These are phyloP conservation scores for Anthopleura xanthogrammica DNA, from an alignment of 92 coral and sea anemone species.

Conservation along the genomic window DNA sequence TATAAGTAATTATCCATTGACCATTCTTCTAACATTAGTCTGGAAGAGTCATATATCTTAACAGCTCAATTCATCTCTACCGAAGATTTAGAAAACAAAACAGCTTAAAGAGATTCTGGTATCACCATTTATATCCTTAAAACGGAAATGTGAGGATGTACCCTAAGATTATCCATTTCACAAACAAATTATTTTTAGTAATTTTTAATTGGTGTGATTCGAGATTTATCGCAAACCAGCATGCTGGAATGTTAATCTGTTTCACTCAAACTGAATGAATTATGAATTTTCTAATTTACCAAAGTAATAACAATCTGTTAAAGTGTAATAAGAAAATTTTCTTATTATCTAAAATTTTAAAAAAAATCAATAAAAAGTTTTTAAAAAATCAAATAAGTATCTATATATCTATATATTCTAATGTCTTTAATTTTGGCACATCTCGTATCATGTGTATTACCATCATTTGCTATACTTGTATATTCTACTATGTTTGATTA, in stretches of 20 bases:
- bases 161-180: background rate
- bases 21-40: background rate
- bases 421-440: too few relatives aligned
- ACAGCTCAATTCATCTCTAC: background rate
- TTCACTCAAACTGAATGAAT: background rate
- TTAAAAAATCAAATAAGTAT: too few relatives aligned
- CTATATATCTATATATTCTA: too few relatives aligned
- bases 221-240: background rate
- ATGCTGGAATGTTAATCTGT: background rate
- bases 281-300: background rate
- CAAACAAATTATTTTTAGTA: background rate
- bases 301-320: background rate
- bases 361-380: too few relatives aligned
- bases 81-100: background rate
- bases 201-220: background rate
- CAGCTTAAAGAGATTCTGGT: background rate
- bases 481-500: too few relatives aligned
- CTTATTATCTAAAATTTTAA: too few relatives aligned
- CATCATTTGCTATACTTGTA: too few relatives aligned
- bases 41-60: too few relatives aligned
- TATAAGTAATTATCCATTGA: background rate
- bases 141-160: background rate
- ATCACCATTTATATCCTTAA: background rate
- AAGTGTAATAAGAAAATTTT: background rate
- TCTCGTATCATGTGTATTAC: too few relatives aligned